Evolutionary conservation across 2,888 invertebrate genomes (phyloP), one percentile per base, ranked within the genome.

Genomic region (Plemyria rubiginata): DNA sequence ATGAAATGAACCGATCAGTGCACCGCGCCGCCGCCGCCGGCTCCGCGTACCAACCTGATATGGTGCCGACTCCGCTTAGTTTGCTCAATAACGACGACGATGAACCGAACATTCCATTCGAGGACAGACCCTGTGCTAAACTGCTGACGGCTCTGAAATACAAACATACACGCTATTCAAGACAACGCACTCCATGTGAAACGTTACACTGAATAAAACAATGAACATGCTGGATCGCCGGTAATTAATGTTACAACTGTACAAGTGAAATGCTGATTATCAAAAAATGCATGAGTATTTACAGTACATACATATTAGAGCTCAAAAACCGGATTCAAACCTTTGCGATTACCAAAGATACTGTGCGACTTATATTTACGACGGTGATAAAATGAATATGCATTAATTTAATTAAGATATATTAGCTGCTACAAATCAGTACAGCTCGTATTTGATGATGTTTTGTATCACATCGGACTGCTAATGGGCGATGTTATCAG

Each of bases 31-130:
- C n/a, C n/a, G n/a, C n/a, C n/a, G 53, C 15, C 13, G 41, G 13
- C 12, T 1, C 8, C 38, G 38, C 54, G 73, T 81, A 88, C 87
- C 79, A 79, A 90, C 93, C 93, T 88, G 92, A 91, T 84, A 93
- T 93, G 70, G 89, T 84, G 72, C 92, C 90, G 71, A 93, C 93
- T 75, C 92, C 92, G 75, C 93, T 88, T 65, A 93, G 85, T 82
- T 93, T 93, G 86, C 92, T 93, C 78, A 93, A 85, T 76, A 93
- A 81, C 73, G 92, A 98, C 62, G 98, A 94, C 72, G 96, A 95
- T 13, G 96, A 96, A 68, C 96, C 96, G 84, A 97, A 96, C 92
- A 96, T 95, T 66, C 95, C 95, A 76, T 95, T 96, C 53, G 95
- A 94, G 45, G 95, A 94, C 65, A 95, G 89, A 69, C 95, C 94